Evolutionary conservation across 1,140 invertebrate species (phyloP), one percentile per base, ranked within the genome.

Genomic region (Bursaphelenchus mucronatus): DNA sequence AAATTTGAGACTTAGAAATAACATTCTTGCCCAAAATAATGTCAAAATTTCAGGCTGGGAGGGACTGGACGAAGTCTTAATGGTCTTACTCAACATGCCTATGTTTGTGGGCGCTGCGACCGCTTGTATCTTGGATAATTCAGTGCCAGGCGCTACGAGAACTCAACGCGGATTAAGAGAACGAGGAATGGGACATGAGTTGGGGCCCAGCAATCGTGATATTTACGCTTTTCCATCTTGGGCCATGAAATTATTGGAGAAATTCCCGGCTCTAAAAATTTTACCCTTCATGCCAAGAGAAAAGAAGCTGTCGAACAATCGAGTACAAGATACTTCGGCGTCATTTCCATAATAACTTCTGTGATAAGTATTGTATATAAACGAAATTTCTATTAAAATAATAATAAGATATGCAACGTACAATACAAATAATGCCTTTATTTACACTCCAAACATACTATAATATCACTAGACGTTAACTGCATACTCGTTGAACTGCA

Each of bases 101-200:
- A 82, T 82, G 68, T 82, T 83, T 67, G 69, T 82, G 30, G 83
- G 82, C 8, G 82, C 79, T 19, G 52, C 81, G 11, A 61, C 80
- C 43, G 82, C 82, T 13, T 82, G 76, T 55, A 70, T 84, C 47
- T 62, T 83, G 8, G 83, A 84, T 69, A 84, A 84, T 59, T 81
- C 82, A 0, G 75, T 83, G 4, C 79, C 78, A 63, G 75, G 75
- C 15, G 77, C 76, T 10, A 77, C 78, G n/a, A 62, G 77, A 19
- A 67, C 71, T 43, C 76, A 79, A 64, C 63, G 77, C 30, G 77
- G 77, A 11, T 66, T 79, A 13, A 58, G 66, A 45, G 76, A 76
- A 54, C 17, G 71, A 53, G 76, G 75, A n/a, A 45, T 63, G 30
- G 30, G 59, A n/a, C 66, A 78, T 45, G 76, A 67, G 13, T 17